These are phyloP conservation scores for Centroberyx gerrardi DNA, from an alignment of 2,797 vertebrate species.

Conservation along the genomic window DNA sequence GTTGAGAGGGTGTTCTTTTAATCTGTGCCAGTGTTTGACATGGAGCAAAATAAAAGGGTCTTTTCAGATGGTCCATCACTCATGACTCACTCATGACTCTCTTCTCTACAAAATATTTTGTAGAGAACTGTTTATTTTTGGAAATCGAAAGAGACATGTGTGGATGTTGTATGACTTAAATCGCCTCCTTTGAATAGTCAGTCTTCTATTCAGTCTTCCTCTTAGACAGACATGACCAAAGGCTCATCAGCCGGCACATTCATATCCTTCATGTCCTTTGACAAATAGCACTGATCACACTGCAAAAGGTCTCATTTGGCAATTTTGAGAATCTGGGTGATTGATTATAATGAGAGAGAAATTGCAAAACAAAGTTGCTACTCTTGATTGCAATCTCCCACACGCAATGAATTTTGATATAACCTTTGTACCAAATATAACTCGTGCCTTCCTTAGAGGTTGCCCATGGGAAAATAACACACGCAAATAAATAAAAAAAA, in stretches of 20 bases:
- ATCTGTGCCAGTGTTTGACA: constrained; percentile 38
- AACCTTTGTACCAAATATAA: constrained; percentile 65
- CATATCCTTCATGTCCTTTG: constrained; percentile 61
- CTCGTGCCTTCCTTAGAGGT: constrained; percentile 27
- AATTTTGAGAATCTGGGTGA: constrained; percentile 63
- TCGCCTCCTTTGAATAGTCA: constrained; percentile 4
- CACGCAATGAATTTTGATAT: constrained; percentile 38
- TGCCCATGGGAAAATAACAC: constrained; percentile 31
- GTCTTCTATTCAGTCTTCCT: constrained; percentile 7
- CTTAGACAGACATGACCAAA: constrained; percentile 48
- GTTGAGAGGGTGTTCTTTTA: constrained; percentile 20
- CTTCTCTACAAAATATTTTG: constrained; percentile 5
- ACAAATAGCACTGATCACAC: constrained; percentile 72
- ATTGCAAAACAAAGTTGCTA: constrained; percentile 54
- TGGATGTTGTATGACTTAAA: constrained; percentile 13
- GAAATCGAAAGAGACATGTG: constrained; percentile 32
- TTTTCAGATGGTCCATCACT: constrained; percentile 6
- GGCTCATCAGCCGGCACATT: constrained; percentile 61
- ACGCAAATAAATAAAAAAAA: not conserved
- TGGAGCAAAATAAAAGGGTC: not conserved
- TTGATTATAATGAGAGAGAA: constrained; percentile 68
- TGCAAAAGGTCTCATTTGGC: constrained; percentile 72
- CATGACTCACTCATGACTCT: not conserved
- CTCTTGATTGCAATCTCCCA: constrained; percentile 41
- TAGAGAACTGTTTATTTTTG: constrained; percentile 32